Evolutionary conservation across 2,113 vertebrate genomes (phyloP), one percentile per base, ranked within the genome.

Genomic region (Aspidoscelis tigris): DNA sequence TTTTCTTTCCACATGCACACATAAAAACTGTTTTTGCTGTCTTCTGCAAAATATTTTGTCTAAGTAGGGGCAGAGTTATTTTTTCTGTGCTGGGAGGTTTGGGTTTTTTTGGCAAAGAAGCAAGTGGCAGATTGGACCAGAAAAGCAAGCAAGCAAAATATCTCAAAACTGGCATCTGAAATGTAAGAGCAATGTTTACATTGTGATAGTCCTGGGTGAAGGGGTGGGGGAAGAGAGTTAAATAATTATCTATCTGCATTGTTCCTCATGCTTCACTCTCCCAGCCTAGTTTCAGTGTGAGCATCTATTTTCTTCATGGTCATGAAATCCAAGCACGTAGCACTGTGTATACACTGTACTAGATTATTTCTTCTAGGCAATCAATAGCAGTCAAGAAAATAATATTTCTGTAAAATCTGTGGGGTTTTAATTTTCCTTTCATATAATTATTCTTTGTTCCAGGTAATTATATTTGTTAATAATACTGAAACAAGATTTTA

Each of bases 391-490:
- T 65, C 53, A 78, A 82, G 65, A 74, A 84, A 78, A 44, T 68
- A 83, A 55, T 1, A 2, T 41, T 33, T 5, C 3, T 81, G 0
- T n/a, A 26, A 82, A 80, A 44, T 39, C 87, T 61, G 20, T 66
- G 79, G 76, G 47, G 26, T 65, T 68, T 73, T 22, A 76, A 44
- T 88, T 83, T 61, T 43, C 22, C 82, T 83, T 87, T 78, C 7
- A 70, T 74, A 68, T 33, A 39, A 24, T 71, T 88, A 44, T 50
- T 70, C 10, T 66, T 84, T 84, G 64, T 72, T 84, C 7, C n/a
- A 84, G 72, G 22, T 55, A 85, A 79, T 76, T 89, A 24, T 58
- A 87, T 86, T 87, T 89, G 84, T 83, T 83, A 80, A 78, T 84
- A 88, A 74, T 76, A 83, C 33, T 41, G 1, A 84, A 86, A 74